These are phyloP conservation scores for Sarcophaga subvicina DNA, from an alignment of 2,888 invertebrate genomes.

Conservation along the genomic window DNA sequence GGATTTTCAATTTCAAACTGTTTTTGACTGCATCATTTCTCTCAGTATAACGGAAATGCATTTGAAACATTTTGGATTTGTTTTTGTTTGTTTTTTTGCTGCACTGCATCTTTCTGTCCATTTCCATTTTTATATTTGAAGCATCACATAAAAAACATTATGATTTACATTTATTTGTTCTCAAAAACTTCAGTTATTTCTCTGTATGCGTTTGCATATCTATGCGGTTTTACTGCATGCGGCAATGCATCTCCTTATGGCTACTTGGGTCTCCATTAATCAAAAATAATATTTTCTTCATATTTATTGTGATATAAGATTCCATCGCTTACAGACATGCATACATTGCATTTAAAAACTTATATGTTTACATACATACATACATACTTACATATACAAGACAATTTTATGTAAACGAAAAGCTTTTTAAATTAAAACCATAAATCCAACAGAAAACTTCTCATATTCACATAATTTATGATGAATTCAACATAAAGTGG, in stretches of 20 bases:
- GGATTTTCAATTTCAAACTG: too few species aligned
- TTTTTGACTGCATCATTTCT: too few species aligned
- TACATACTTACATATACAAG: too few species aligned
- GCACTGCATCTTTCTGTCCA: constrained; percentile 9
- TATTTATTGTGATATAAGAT: constrained; percentile 34
- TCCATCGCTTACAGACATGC: not conserved
- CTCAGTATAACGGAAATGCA: too few species aligned
- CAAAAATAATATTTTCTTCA: constrained; percentile 46
- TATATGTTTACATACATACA: too few species aligned
- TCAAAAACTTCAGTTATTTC: constrained; percentile 53
- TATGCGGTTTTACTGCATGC: constrained; percentile 16
- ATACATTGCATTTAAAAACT: not conserved
- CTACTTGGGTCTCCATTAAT: constrained; percentile 58
- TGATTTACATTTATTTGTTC: constrained; percentile 60
- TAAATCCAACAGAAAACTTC: constrained; percentile 56
- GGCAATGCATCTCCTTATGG: constrained; percentile 30
- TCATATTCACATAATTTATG: constrained; percentile 51
- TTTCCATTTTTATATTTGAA: constrained; percentile 38
- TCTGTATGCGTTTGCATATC: constrained; percentile 8
- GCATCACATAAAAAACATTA: not conserved
- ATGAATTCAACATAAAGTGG: constrained; percentile 51
- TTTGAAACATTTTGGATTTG: not conserved
- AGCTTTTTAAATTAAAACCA: constrained; percentile 47
- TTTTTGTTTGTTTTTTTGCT: constrained; percentile 5
- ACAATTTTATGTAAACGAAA: constrained; percentile 17